Evolutionary conservation across 2,888 invertebrate genomes (phyloP), one percentile per base, ranked within the genome.

Genomic region (Campoplex nolae): DNA sequence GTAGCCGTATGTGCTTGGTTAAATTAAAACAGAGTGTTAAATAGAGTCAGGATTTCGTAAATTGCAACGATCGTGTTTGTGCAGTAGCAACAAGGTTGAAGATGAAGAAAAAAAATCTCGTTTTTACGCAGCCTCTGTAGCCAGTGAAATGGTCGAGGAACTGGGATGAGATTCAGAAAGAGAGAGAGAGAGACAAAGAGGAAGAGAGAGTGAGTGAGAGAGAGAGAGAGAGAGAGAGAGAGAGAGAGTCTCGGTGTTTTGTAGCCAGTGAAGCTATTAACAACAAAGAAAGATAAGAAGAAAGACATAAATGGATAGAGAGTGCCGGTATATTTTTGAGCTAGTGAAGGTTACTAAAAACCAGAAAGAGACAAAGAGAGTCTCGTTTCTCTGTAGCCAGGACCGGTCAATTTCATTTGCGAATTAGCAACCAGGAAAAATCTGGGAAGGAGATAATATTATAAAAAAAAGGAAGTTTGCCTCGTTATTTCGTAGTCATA

Each of bases 21-120:
- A 48, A 81, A 81, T 84, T 78, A 77, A 68, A 70, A 35, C 16
- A 62, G 70, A 83, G 83, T 86, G 83, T 86, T 83, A 79, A 86
- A 83, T 56, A 75, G 58, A 58, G 62, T 62, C 8, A 54, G 54
- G 75, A 83, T 38, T 70, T 42, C 23, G 74, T 65, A 32, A 73
- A 80, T 80, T 23, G 23, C 42, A 58, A 8, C 13, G 6, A 38
- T 38, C 18, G 9, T 32, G 11, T 48, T 16, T 35, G n/a, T n/a
- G 48, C 51, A 42, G 74, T 23, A 28, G 23, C 42, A 7, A 75
- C 23, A 28, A 28, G 13, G 13, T 28, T 11, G 3, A 3, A 1
- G 11, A 58, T 3, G 58, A 28, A 58, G 28, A 13, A 3, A 28
- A 58, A 28, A 58, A 28, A 58, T 58, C 28, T 58, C 11, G 2